Percentiles rank a stretch among this genome's conserved stretches.
phyloP scores from a whole-genome alignment of 1,140 invertebrate species.

The Pissodes strobi region DNA sequence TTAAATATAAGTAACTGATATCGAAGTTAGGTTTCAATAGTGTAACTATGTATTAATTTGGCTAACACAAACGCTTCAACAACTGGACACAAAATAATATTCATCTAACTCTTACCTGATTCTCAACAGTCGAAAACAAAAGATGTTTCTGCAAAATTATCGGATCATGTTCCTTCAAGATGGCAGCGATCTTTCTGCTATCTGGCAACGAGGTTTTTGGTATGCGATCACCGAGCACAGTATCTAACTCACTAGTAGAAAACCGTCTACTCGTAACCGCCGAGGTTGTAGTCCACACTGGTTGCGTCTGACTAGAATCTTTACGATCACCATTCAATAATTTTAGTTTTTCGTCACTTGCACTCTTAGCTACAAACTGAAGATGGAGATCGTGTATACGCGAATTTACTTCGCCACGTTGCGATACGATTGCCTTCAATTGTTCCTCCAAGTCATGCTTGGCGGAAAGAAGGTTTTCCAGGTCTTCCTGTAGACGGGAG shows the following conservation, averaged over 20 bases:
- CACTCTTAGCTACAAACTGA: conserved; percentile 54
- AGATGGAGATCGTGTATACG: conserved; percentile 57
- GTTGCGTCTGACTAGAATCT: conserved; percentile 44
- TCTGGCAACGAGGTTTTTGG: conserved; percentile 63
- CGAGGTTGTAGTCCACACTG: conserved; percentile 38
- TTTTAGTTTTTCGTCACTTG: conserved; percentile 33
- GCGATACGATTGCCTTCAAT: conserved; percentile 61
- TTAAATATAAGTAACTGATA: too few relatives aligned
- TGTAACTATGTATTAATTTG: too few relatives aligned
- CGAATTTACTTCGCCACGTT: conserved; percentile 57
- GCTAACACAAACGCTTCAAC: too few relatives aligned
- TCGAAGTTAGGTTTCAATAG: too few relatives aligned
- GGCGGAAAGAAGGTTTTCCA: conserved; percentile 63
- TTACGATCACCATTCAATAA: conserved; percentile 13
- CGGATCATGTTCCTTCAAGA: conserved; percentile 78
- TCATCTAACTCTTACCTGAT: conserved; percentile 67
- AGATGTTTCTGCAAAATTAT: conserved; percentile 82
- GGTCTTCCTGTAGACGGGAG: conserved; percentile 64
- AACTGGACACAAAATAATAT: too few relatives aligned
- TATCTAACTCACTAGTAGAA: conserved; percentile 40
- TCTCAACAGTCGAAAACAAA: conserved; percentile 79
- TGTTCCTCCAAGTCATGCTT: conserved; percentile 68
- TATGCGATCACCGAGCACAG: conserved; percentile 60
- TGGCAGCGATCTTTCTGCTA: conserved; percentile 76
- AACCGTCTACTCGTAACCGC: conserved; percentile 29